A percentile compares a stretch with the other conserved stretches of the same genome.
phyloP scores from a whole-genome alignment of 2,113 vertebrate species.

The Sylvia atricapilla region DNA sequence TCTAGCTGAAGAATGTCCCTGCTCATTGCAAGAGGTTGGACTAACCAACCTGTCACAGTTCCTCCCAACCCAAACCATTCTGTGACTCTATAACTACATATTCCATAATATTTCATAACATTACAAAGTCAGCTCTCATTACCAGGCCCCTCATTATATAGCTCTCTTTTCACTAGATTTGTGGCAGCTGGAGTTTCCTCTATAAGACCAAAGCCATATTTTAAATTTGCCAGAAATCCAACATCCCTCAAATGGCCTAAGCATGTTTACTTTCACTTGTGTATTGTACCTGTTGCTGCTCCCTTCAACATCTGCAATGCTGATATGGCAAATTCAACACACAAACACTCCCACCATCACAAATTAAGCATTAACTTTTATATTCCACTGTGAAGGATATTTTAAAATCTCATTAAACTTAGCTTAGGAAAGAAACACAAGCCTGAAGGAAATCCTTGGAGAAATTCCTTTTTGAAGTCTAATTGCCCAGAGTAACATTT shows the following conservation, averaged over 20 bases:
- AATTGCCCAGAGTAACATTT: neutral
- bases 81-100: neutral
- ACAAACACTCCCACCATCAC: neutral
- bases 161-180: neutral
- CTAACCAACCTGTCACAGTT: neutral
- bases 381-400: neutral
- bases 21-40: neutral
- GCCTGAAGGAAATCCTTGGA: neutral
- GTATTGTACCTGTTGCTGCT: neutral
- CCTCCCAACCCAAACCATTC: neutral
- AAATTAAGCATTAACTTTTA: neutral
- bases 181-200: neutral
- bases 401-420: neutral
- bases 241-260: neutral
- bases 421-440: slow-evolving; percentile 15
- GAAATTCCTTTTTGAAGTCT: neutral
- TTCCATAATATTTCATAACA: neutral
- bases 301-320: neutral
- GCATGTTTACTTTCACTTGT: neutral
- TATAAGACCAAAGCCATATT: neutral
- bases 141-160: neutral
- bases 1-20: neutral
- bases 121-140: neutral
- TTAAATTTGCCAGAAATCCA: neutral
- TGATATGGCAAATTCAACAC: neutral